Evolutionary conservation across 2,888 invertebrate species (phyloP).

Genomic region (Homarus gammarus): DNA sequence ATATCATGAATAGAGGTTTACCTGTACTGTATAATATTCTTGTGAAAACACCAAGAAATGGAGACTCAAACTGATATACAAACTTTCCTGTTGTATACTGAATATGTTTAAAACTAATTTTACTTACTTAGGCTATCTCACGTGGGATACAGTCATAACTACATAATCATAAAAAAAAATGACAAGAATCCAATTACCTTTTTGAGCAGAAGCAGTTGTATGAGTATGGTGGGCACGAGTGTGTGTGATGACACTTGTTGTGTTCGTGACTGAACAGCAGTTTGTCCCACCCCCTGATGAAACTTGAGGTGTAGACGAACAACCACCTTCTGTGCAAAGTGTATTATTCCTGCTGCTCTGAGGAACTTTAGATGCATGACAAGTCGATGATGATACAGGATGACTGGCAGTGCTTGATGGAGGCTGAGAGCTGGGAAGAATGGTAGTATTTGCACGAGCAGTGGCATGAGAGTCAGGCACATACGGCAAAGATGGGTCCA

Average conservation of each 20-base stretch:
- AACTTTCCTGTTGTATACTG: not conserved
- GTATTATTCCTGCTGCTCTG: slow-evolving; percentile 29
- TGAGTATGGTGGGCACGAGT: slow-evolving; percentile 59
- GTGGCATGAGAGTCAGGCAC: slow-evolving; percentile 58
- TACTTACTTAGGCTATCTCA: too few species aligned
- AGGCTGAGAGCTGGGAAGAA: slow-evolving; percentile 50
- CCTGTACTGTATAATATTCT: too few species aligned
- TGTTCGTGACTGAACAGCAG: slow-evolving; percentile 55
- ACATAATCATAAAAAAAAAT: too few species aligned
- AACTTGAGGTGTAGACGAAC: slow-evolving; percentile 2
- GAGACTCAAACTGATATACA: not conserved
- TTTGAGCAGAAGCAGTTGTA: slow-evolving; percentile 45
- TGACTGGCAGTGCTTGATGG: slow-evolving; percentile 25
- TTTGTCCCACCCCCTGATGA: slow-evolving; percentile 9
- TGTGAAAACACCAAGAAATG: not conserved
- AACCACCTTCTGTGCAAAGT: slow-evolving; percentile 15
- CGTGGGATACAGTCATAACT: too few species aligned
- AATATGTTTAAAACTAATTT: too few species aligned
- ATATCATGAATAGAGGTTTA: too few species aligned
- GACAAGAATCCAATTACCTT: slow-evolving; percentile 25
- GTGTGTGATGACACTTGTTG: slow-evolving; percentile 71
- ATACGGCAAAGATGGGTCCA: slow-evolving; percentile 63
- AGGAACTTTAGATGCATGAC: slow-evolving; percentile 38
- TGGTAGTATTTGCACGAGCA: slow-evolving; percentile 57
- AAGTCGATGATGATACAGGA: slow-evolving; percentile 20